A percentile compares a stretch with the other conserved stretches of the same genome.
These are phyloP conservation scores for Parnassius orleans DNA, from an alignment of 2,888 invertebrate species.

Conservation along the genomic window DNA sequence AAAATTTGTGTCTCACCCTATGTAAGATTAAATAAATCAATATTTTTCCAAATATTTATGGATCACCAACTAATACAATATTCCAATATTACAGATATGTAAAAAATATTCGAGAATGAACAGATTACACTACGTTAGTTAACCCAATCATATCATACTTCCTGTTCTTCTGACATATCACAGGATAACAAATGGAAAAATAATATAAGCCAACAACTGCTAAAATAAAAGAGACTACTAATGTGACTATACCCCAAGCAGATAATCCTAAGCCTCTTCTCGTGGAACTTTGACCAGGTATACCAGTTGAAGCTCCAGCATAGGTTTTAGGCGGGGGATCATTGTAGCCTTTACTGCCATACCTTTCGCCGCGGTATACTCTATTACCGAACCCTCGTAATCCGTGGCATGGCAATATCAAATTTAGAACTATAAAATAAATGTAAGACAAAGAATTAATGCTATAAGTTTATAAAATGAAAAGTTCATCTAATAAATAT, in stretches of 20 bases:
- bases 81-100: conserved; percentile 38
- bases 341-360: conserved; percentile 38
- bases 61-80: conserved; percentile 1
- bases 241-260: conserved; percentile 84
- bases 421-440: conserved; percentile 46
- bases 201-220: conserved; percentile 82
- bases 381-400: conserved; percentile 36
- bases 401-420: conserved; percentile 45
- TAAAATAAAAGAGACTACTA: conserved; percentile 74
- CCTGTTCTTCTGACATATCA: conserved; percentile 79
- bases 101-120: conserved; percentile 32
- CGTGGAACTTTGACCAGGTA: conserved; percentile 48
- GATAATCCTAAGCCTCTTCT: conserved; percentile 76
- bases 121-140: conserved; percentile 56
- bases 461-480: conserved; percentile 26
- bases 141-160: conserved; percentile 81
- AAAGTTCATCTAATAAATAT: neutral
- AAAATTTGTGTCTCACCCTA: no score
- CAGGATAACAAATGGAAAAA: conserved; percentile 84
- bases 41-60: neutral
- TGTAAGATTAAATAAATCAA: no score
- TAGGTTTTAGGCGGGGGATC: conserved; percentile 41
- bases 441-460: conserved; percentile 22
- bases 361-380: conserved; percentile 35
- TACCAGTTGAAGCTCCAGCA: conserved; percentile 45